These are phyloP conservation scores for Ostrea denselamellosa DNA, from an alignment of 1,140 invertebrate species.

Conservation along the genomic window DNA sequence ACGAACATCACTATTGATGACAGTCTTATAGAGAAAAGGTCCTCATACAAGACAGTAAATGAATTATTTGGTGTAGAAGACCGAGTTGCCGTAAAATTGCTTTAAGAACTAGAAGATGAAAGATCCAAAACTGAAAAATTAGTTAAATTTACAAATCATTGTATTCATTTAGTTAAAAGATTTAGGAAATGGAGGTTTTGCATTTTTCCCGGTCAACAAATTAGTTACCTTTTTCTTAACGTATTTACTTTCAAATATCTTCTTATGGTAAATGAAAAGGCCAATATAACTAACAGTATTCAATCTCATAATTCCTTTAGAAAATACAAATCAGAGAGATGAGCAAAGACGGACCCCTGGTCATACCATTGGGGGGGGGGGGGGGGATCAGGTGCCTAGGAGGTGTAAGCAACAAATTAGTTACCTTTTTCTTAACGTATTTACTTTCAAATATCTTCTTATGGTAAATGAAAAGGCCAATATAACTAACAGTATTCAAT, in stretches of 20 bases:
- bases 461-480: no score
- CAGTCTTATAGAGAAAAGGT: background rate
- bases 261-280: no score
- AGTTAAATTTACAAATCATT: slow-evolving; percentile 7
- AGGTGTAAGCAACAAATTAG: background rate
- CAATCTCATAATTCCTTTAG: no score
- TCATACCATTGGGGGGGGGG: background rate
- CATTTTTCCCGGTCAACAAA: background rate
- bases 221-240: background rate
- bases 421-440: background rate
- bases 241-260: no score
- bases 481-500: no score
- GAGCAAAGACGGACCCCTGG: no score
- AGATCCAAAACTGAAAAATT: slow-evolving; percentile 11
- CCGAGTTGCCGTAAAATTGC: background rate
- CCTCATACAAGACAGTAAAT: background rate
- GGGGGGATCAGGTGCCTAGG: no score
- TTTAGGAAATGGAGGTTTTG: background rate
- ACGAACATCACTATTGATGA: background rate
- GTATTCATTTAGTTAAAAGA: slow-evolving; percentile 7
- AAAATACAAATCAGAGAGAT: no score
- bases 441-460: no score
- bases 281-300: no score
- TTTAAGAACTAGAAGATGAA: slow-evolving; percentile 25
- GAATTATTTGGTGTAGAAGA: background rate